These are phyloP conservation scores for Ctenodactylus gundi DNA, from an alignment of 2,113 vertebrate species.

Conservation along the genomic window DNA sequence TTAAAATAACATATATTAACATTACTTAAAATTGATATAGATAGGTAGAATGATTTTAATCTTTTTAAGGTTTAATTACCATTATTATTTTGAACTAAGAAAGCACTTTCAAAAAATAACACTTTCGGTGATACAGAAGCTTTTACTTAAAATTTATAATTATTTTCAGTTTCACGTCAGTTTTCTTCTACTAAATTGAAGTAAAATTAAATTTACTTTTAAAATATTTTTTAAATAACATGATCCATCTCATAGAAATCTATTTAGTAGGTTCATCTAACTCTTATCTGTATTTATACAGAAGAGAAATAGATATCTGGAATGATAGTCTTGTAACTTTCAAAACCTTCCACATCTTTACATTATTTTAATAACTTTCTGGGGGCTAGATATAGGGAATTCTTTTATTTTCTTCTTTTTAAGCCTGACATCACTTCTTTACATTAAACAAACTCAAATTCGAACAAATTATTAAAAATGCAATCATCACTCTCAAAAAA, in stretches of 20 bases:
- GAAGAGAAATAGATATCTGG: not conserved
- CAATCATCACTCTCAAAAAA: not conserved
- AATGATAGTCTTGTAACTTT: conserved; percentile 14
- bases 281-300: not conserved
- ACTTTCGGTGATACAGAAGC: not conserved
- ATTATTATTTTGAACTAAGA: conserved; percentile 18
- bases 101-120: not conserved
- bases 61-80: not conserved
- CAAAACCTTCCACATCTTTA: conserved; percentile 15
- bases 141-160: not conserved
- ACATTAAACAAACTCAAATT: not conserved
- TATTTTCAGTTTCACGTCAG: not conserved
- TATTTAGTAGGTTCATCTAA: not conserved
- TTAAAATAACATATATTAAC: not conserved
- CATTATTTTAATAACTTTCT: not conserved
- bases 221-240: not conserved
- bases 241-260: not conserved
- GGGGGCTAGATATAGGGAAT: not conserved
- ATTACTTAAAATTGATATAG: not conserved
- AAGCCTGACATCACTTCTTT: not conserved
- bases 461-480: not conserved
- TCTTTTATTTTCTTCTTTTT: conserved; percentile 15
- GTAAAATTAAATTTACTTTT: conserved; percentile 14
- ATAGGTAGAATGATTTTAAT: not conserved
- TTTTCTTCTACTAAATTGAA: conserved; percentile 26